A percentile compares a stretch with the other conserved stretches of the same genome.
Conservation (phyloP, 2,113 vertebrate genomes). For the Euleptes europaea region DNA sequence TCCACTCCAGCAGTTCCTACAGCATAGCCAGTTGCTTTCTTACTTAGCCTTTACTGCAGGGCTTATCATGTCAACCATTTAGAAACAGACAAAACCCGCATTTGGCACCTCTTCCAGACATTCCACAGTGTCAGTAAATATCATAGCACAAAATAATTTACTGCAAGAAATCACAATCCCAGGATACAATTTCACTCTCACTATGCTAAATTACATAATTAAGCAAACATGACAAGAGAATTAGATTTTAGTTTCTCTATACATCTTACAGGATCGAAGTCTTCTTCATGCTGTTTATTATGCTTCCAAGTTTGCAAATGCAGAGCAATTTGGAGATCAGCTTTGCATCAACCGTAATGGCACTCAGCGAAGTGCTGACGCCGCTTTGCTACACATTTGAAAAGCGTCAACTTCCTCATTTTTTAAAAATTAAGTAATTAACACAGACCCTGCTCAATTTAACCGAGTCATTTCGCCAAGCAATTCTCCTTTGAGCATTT, state of each 20-base stretch:
- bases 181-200: slow-evolving; percentile 13
- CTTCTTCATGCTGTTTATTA: slow-evolving; percentile 56
- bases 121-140: not conserved
- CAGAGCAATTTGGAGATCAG: slow-evolving; percentile 65
- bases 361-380: slow-evolving; percentile 56
- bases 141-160: slow-evolving; percentile 19
- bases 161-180: not conserved
- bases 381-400: slow-evolving; percentile 43
- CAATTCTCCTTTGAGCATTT: slow-evolving; percentile 46
- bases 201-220: slow-evolving; percentile 61
- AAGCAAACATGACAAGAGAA: slow-evolving; percentile 57
- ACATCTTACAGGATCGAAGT: slow-evolving; percentile 45
- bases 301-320: slow-evolving; percentile 60
- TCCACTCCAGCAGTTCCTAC: not conserved
- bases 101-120: not conserved
- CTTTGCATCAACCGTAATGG: slow-evolving; percentile 60
- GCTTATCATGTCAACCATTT: too few relatives aligned
- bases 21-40: not conserved
- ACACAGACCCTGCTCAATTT: slow-evolving; percentile 43
- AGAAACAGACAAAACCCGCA: too few relatives aligned
- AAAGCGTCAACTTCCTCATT: slow-evolving; percentile 51
- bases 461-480: slow-evolving; percentile 28
- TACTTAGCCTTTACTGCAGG: not conserved
- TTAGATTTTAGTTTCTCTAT: slow-evolving; percentile 48
- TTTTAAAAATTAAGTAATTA: slow-evolving; percentile 54